Evolutionary conservation across 2,797 vertebrate species (phyloP), one percentile per base, ranked within the genome.

Genomic region (Hippoglossus hippoglossus): DNA sequence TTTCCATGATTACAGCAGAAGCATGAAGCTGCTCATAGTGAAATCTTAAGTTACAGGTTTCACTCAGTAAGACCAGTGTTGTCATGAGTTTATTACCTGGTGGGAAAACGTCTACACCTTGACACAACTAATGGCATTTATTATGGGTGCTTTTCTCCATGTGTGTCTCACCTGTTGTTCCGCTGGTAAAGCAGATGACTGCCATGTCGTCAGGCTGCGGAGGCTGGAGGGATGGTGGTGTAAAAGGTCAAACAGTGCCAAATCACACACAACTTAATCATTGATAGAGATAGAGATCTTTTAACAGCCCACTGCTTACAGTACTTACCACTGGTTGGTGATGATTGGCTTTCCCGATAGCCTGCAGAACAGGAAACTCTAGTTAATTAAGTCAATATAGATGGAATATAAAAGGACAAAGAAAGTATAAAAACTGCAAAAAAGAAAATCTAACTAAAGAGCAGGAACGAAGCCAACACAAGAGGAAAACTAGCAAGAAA

Each of bases 121-220:
- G 7, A 31, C 28, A 31, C 28, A 31, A 31, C 7, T 31, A 31
- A 31, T 31, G 7, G 28, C 6, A 31, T 31, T 31, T 31, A 31
- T 8, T 31, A 31, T 31, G 1, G 28, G 26, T 28, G 26, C 7
- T 31, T 31, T 31, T 31, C 28, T 31, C 34, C 36, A 39, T 39
- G 36, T 39, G 36, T 22, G 57, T 65, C 4, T 36, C 85, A 97
- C 97, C 97, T 93, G 97, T 97, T 0, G 96, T 98, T 86, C 97
- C 97, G 73, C 96, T 97, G 76, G 97, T 98, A 86, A 98, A 98
- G 87, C 96, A 98, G 91, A 98, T 90, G 60, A 98, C 31, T 44
- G 96, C 96, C 88, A 97, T 85, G 85, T 97, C 96, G 78, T 96
- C 94, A 62, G 96, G 94, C 36, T 67, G 80, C 15, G 97, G 96